Conservation (phyloP, 2,888 invertebrate genomes). For the Clanis bilineata region DNA sequence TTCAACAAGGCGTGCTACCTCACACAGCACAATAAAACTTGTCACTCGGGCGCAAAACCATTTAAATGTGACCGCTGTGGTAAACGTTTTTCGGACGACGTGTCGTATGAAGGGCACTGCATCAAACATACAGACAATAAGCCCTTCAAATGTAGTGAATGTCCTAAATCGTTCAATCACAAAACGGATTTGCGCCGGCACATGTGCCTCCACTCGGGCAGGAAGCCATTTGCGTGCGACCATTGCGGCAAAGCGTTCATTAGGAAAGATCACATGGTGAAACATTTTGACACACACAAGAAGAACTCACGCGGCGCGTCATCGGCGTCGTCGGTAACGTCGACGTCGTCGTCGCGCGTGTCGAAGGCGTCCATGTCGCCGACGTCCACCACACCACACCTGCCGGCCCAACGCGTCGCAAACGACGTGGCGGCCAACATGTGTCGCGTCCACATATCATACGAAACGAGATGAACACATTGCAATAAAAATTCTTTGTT, state of each 20-base stretch:
- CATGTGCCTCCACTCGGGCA: conserved; percentile 93
- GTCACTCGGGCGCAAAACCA: conserved; percentile 93
- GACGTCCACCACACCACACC: conserved; percentile 28
- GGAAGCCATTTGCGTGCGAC: conserved; percentile 91
- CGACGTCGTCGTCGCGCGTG: conserved; percentile 43
- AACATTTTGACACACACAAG: conserved; percentile 91
- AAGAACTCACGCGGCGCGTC: conserved; percentile 72
- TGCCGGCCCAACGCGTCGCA: not conserved
- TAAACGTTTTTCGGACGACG: conserved; percentile 89
- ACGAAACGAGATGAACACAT: conserved; percentile 33
- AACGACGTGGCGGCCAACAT: not conserved
- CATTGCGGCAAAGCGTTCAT: conserved; percentile 94
- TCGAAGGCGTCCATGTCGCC: conserved; percentile 39
- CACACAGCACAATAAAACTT: conserved; percentile 95
- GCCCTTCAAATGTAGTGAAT: conserved; percentile 92
- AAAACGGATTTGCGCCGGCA: conserved; percentile 94
- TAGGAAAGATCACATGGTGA: conserved; percentile 95
- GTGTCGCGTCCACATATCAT: conserved; percentile 54
- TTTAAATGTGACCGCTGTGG: conserved; percentile 93
- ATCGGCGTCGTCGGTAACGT: conserved; percentile 48
- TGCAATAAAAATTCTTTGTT: conserved; percentile 41
- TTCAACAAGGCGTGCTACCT: conserved; percentile 94
- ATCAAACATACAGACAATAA: conserved; percentile 91
- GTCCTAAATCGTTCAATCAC: conserved; percentile 95
- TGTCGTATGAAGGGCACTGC: conserved; percentile 87